Evolutionary conservation across 1,140 invertebrate genomes (phyloP).

Genomic region (Pemphigus obesinymphae): DNA sequence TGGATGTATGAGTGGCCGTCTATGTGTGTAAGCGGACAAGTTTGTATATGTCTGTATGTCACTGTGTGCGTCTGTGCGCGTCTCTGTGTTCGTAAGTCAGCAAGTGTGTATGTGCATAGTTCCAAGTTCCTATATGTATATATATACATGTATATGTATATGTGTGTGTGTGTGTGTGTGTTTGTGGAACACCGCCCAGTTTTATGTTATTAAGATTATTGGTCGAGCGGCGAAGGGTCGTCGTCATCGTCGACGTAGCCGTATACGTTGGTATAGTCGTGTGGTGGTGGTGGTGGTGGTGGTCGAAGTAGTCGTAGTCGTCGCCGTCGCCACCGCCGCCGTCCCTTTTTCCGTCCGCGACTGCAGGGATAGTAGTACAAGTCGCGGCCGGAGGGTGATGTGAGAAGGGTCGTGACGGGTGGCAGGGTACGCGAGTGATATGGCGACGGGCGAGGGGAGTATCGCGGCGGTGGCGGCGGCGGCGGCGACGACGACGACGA

Average conservation of each 20-base stretch:
- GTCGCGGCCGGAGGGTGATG: neutral
- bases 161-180: neutral
- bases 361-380: neutral
- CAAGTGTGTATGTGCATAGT: no score
- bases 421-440: no score
- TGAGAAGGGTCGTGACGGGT: neutral
- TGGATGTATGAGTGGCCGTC: no score
- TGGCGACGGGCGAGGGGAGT: no score
- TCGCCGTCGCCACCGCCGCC: neutral
- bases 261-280: neutral
- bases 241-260: neutral
- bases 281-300: neutral
- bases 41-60: no score
- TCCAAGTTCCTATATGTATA: no score
- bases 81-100: no score
- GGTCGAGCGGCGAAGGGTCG: neutral
- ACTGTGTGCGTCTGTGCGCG: no score
- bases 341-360: neutral
- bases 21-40: no score
- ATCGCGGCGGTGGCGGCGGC: no score
- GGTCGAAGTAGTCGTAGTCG: neutral
- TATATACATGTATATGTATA: no score
- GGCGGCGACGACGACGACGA: neutral
- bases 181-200: conserved; percentile 13
- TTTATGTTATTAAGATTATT: conserved; percentile 19